phyloP scores from a whole-genome alignment of 2,888 invertebrate species.

The Pyrgus malvae region DNA sequence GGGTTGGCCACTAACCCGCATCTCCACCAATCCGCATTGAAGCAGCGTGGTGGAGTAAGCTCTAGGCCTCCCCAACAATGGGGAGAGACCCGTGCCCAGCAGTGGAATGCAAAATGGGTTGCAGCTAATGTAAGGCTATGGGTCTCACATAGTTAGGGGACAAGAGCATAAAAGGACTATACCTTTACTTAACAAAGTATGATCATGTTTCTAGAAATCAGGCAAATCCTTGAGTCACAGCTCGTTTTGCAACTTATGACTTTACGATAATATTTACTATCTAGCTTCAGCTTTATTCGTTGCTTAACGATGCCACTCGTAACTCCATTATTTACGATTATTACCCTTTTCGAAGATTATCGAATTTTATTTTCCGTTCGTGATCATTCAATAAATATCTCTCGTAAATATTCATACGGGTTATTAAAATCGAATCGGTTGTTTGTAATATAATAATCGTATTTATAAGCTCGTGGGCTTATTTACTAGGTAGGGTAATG shows the following conservation, averaged over 20 bases:
- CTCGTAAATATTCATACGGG: slow-evolving; percentile 49
- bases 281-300: slow-evolving; percentile 44
- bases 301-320: slow-evolving; percentile 49
- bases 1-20: too few species aligned
- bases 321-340: slow-evolving; percentile 65
- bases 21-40: too few species aligned
- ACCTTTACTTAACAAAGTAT: too few species aligned
- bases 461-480: slow-evolving; percentile 12
- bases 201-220: not conserved
- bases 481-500: not conserved
- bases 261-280: slow-evolving; percentile 45
- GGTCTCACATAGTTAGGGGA: too few species aligned
- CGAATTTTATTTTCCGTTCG: slow-evolving; percentile 61
- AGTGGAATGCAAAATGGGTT: too few species aligned
- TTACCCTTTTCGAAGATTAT: slow-evolving; percentile 57
- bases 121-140: too few species aligned
- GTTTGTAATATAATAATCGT: slow-evolving; percentile 15
- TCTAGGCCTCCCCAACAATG: too few species aligned
- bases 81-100: too few species aligned
- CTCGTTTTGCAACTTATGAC: slow-evolving; percentile 30
- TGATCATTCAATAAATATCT: slow-evolving; percentile 58
- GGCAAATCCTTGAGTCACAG: slow-evolving; percentile 8
- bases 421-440: slow-evolving; percentile 20
- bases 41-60: too few species aligned
- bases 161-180: too few species aligned